A percentile compares a stretch with the other conserved stretches of the same genome.
Evolutionary conservation across 2,113 vertebrate species (phyloP).

Genomic region (human (Homo sapiens)): GRCh38 chr2:86201501-86202000

Average conservation of each 20-base stretch:
- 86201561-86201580: neutral
- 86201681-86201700: neutral
- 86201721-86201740: neutral
- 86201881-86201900: neutral
- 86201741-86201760: neutral
- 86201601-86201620: neutral
- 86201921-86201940: neutral
- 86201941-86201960: neutral
- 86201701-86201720: neutral
- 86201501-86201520: slow-evolving; percentile 23
- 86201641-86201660: neutral
- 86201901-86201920: neutral
- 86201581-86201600: neutral
- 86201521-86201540: neutral
- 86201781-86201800: neutral
- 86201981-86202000: neutral
- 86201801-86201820: neutral
- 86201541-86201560: slow-evolving; percentile 13
- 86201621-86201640: neutral
- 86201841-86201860: neutral
- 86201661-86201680: neutral
- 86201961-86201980: neutral
- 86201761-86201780: neutral
- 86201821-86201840: neutral
- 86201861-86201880: neutral